phyloP scores from a whole-genome alignment of 2,113 vertebrate genomes.

The Ornithorhynchus anatinus region DNA sequence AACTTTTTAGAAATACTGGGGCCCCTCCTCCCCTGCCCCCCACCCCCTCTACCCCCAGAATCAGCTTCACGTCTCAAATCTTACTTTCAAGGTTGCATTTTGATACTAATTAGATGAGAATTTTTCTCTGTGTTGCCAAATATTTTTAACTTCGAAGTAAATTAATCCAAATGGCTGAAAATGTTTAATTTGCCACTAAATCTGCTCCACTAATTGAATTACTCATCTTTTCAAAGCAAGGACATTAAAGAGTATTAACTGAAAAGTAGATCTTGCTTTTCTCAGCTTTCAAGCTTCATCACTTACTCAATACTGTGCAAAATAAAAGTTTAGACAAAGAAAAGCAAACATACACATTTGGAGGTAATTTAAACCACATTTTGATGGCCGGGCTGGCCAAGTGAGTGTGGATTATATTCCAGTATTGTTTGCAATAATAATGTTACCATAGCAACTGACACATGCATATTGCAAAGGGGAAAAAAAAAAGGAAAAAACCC shows the following conservation, averaged over 20 bases:
- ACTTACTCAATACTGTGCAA: conserved; percentile 72
- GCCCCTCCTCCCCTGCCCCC: not conserved
- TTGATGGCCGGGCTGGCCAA: conserved; percentile 71
- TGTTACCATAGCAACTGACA: conserved; percentile 77
- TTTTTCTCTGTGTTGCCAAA: conserved; percentile 31
- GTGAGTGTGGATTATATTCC: conserved; percentile 71
- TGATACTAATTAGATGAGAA: conserved; percentile 30
- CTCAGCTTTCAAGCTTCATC: conserved; percentile 17
- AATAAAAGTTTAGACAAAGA: conserved; percentile 75
- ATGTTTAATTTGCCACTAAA: conserved; percentile 22
- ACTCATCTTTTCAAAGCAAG: conserved; percentile 21
- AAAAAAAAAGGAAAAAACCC: conserved; percentile 41
- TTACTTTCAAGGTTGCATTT: conserved; percentile 44
- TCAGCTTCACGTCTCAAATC: conserved; percentile 35
- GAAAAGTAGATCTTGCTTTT: conserved; percentile 9
- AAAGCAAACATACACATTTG: conserved; percentile 74
- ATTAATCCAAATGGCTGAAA: not conserved
- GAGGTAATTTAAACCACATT: conserved; percentile 83
- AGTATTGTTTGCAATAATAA: conserved; percentile 84
- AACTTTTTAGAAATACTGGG: too few relatives aligned
- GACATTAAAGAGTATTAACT: conserved; percentile 23
- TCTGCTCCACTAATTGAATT: conserved; percentile 38
- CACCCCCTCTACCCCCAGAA: not conserved
- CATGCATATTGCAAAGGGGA: conserved; percentile 38
- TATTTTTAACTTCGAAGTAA: conserved; percentile 30